phyloP scores from a whole-genome alignment of 1,140 invertebrate species.

The Drosophila mauritiana region DNA sequence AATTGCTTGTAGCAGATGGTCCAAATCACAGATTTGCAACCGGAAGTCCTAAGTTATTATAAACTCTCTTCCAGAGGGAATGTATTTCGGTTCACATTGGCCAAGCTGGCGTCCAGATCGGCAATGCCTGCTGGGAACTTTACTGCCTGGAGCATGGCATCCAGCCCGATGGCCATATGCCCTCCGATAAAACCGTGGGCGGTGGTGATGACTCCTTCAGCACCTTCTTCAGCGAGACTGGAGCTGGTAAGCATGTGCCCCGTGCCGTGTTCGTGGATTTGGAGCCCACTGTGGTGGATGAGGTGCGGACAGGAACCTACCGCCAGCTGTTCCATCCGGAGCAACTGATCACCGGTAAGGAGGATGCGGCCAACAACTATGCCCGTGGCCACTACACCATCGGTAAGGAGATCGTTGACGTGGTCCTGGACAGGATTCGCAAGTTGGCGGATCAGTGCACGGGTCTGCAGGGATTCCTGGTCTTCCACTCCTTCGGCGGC shows the following conservation, averaged over 20 bases:
- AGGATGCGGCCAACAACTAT: conserved; percentile 96
- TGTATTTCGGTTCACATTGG: conserved; percentile 89
- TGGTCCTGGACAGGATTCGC: conserved; percentile 91
- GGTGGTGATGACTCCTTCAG: conserved; percentile 92
- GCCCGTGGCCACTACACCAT: conserved; percentile 96
- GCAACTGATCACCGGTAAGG: conserved; percentile 93
- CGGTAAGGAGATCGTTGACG: conserved; percentile 94
- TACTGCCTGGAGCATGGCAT: conserved; percentile 91
- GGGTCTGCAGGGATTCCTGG: conserved; percentile 94
- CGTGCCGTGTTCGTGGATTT: conserved; percentile 94
- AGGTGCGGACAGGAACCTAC: conserved; percentile 93
- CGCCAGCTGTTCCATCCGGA: conserved; percentile 94
- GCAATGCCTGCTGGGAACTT: conserved; percentile 89
- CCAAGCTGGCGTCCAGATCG: conserved; percentile 91
- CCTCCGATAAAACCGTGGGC: conserved; percentile 89
- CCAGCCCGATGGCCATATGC: conserved; percentile 89
- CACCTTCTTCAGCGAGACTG: conserved; percentile 95
- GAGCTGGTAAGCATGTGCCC: conserved; percentile 94
- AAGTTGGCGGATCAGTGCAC: conserved; percentile 95
- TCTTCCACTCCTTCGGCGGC: conserved; percentile 95
- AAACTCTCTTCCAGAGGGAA: conserved; percentile 84
- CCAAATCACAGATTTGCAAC: background rate
- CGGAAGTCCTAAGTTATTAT: background rate
- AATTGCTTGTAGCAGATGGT: conserved; percentile 8
- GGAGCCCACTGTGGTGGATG: conserved; percentile 95